Evolutionary conservation across 2,888 invertebrate genomes (phyloP), one percentile per base, ranked within the genome.

Genomic region (Campaea margaritaria): DNA sequence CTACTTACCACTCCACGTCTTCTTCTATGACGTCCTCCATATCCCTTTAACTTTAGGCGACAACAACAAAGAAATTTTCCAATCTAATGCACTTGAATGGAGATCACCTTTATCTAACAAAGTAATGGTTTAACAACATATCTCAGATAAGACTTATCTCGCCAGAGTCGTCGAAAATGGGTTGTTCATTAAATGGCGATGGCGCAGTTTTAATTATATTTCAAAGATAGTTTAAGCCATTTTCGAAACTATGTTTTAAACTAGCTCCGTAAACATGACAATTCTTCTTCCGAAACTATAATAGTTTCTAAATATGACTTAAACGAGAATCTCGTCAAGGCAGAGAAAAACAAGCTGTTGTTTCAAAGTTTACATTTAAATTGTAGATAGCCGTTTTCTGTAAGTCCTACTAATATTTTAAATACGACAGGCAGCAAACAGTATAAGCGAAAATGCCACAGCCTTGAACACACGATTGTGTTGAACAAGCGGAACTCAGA

Each of bases 1-100:
- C 21, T 21, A 67, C 83, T 65, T 72, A 87, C 87, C 83, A 81
- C 65, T 83, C 80, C 34, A 69, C 64, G 48, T 75, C 79, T 69
- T 87, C 87, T 58, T 78, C 67, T 44, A 84, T 84, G 44, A 81
- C 70, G 59, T 86, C 75, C 28, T 88, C 85, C 85, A 85, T 58
- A 65, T 36, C 12, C 62, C 54, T 53, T 46, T 55, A 58, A 62
- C 13, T 58, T 42, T 52, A 58, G 55, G 58, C 59, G 57, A 66
- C 58, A 70, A 59, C 55, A 56, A 67, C 44, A 58, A 60, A 31
- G 21, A 46, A 46, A 48, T 12, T 28, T 27, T 8, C 48, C 21
- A 60, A 46, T 55, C 45, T 45, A 59, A 36, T 52, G 47, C 61
- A 65, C 64, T 70, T 70, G 50, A 69, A 60, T 51, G 52, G 58